phyloP scores from a whole-genome alignment of 2,888 invertebrate species.

The Mimumesa dahlbomi region DNA sequence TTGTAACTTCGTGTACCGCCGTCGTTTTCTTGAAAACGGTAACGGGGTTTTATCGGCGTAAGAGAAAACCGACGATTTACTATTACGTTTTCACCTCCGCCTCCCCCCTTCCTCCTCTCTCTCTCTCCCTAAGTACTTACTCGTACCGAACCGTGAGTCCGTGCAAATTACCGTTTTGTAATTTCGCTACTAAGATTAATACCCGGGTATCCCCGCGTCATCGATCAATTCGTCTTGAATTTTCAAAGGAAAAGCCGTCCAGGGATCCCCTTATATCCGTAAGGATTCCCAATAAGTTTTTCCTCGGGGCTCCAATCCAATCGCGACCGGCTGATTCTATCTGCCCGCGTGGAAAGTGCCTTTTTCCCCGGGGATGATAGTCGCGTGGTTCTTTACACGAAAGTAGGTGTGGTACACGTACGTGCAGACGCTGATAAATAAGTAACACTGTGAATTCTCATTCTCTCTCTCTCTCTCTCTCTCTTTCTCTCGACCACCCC shows the following conservation, averaged over 20 bases:
- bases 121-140: too few species aligned
- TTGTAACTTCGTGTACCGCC: too few species aligned
- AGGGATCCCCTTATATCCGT: conserved; percentile 52
- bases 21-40: too few species aligned
- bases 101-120: too few species aligned
- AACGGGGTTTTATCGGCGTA: too few species aligned
- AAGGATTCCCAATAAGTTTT: conserved; percentile 68
- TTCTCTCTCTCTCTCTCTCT: too few species aligned
- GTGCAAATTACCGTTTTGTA: conserved; percentile 32
- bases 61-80: too few species aligned
- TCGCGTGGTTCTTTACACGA: conserved; percentile 48
- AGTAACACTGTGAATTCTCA: conserved; percentile 63
- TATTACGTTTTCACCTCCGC: too few species aligned
- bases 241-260: conserved; percentile 32
- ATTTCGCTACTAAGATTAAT: conserved; percentile 41
- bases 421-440: conserved; percentile 61
- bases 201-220: conserved; percentile 17
- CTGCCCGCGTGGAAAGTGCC: conserved; percentile 60
- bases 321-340: conserved; percentile 61
- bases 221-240: conserved; percentile 51
- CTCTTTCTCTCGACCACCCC: too few species aligned
- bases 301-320: conserved; percentile 62
- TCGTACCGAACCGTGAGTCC: too few species aligned
- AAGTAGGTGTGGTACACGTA: conserved; percentile 25
- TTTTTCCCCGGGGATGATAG: conserved; percentile 54